Evolutionary conservation across 2,888 invertebrate species (phyloP).

Genomic region (Lagria hirta): DNA sequence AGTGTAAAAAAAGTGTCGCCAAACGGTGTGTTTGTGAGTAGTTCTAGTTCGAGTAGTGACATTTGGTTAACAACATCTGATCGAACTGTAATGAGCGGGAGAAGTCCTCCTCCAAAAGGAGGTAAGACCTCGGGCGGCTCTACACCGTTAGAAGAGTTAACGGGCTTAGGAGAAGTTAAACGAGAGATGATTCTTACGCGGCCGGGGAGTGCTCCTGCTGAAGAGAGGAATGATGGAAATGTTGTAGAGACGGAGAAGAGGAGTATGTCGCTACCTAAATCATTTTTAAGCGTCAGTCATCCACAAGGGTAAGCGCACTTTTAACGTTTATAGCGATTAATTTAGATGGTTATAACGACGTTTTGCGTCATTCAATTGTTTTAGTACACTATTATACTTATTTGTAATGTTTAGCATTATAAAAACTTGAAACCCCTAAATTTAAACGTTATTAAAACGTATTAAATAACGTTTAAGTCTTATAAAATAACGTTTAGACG

Average conservation of each 20-base stretch:
- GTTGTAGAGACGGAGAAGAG: conserved; percentile 52
- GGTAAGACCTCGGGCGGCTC: conserved; percentile 57
- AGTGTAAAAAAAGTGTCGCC: conserved; percentile 23
- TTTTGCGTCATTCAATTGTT: too few species aligned
- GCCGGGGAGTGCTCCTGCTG: conserved; percentile 59
- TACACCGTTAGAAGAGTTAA: conserved; percentile 56
- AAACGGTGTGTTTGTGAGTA: too few species aligned
- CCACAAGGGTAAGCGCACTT: conserved; percentile 43
- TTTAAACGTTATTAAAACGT: too few species aligned
- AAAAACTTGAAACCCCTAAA: too few species aligned
- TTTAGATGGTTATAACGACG: not conserved
- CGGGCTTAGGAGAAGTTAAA: conserved; percentile 38
- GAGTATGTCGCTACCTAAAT: conserved; percentile 59
- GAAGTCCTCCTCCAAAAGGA: conserved; percentile 54
- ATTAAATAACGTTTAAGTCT: too few species aligned
- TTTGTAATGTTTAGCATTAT: too few species aligned
- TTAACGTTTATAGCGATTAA: too few species aligned
- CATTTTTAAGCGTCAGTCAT: conserved; percentile 54
- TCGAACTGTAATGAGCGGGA: conserved; percentile 55
- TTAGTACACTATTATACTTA: too few species aligned
- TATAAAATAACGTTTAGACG: too few species aligned
- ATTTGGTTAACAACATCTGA: conserved; percentile 59
- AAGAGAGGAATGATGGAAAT: conserved; percentile 38
- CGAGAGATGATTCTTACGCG: conserved; percentile 54
- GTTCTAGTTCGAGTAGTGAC: conserved; percentile 59